These are phyloP conservation scores for Manis pentadactyla DNA, from an alignment of 2,797 vertebrate species.

Conservation along the genomic window DNA sequence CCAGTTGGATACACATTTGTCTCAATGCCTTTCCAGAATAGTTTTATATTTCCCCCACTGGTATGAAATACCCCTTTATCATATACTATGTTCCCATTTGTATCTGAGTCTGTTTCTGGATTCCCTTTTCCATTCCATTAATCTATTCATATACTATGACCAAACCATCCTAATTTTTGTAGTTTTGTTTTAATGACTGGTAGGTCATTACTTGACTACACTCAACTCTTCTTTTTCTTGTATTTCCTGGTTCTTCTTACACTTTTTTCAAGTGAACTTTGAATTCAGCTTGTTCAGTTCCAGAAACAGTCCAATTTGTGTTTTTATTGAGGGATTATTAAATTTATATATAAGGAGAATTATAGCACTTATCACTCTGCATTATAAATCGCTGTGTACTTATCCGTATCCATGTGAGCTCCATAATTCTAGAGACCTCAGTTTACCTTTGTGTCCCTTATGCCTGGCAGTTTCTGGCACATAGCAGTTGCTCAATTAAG, in stretches of 20 bases:
- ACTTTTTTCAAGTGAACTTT: neutral
- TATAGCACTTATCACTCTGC: neutral
- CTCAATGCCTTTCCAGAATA: neutral
- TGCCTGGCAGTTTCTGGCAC: neutral
- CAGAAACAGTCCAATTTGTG: neutral
- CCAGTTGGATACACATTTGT: neutral
- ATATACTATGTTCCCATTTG: neutral
- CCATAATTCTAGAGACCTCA: neutral
- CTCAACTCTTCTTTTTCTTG: neutral
- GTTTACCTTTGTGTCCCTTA: neutral
- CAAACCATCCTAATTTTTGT: neutral
- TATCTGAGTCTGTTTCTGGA: neutral
- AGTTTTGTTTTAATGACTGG: neutral
- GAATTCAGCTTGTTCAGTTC: neutral
- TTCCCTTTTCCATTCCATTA: neutral
- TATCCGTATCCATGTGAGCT: neutral
- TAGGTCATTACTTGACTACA: neutral
- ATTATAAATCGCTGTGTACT: neutral
- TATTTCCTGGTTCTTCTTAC: neutral
- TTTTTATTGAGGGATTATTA: neutral
- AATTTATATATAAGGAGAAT: neutral
- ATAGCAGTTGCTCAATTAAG: neutral
- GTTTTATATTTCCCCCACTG: neutral
- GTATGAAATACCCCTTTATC: neutral
- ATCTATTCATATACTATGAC: neutral